Conservation (phyloP, 35 echinoderm and acorn worm species). For the Lytechinus pictus region DNA sequence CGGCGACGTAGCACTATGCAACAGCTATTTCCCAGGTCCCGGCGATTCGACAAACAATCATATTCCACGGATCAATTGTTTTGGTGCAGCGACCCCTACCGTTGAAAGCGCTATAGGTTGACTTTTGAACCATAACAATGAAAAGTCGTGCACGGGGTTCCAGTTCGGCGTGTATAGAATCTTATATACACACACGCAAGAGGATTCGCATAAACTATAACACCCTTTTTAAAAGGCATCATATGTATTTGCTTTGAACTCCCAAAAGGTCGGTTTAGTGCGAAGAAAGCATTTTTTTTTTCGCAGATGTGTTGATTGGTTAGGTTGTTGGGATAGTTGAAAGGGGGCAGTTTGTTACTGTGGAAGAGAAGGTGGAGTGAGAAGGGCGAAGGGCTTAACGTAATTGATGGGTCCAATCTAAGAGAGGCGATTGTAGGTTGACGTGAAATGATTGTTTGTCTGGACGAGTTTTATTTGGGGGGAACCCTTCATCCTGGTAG, state of each 20-base stretch:
- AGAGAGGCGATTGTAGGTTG: not conserved
- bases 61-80: conserved; percentile 11
- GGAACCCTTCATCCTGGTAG: not conserved
- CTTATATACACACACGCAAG: not conserved
- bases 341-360: not conserved
- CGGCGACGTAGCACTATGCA: not conserved
- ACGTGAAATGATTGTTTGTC: not conserved
- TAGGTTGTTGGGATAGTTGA: not conserved
- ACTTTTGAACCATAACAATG: conserved; percentile 13
- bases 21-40: not conserved
- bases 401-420: conserved; percentile 24
- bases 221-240: not conserved
- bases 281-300: not conserved
- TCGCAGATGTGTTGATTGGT: not conserved
- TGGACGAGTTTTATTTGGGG: conserved; percentile 5
- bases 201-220: not conserved
- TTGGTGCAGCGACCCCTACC: not conserved
- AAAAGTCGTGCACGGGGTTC: not conserved
- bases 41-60: not conserved
- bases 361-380: not conserved
- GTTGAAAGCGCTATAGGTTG: not conserved
- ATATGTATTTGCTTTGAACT: not conserved
- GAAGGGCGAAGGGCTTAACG: not conserved
- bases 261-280: not conserved
- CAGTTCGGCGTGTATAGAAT: not conserved